A percentile compares a stretch with the other conserved stretches of the same genome.
These are phyloP conservation scores for Pogonognathellus flavescens DNA, from an alignment of 1,140 invertebrate species.

Conservation along the genomic window DNA sequence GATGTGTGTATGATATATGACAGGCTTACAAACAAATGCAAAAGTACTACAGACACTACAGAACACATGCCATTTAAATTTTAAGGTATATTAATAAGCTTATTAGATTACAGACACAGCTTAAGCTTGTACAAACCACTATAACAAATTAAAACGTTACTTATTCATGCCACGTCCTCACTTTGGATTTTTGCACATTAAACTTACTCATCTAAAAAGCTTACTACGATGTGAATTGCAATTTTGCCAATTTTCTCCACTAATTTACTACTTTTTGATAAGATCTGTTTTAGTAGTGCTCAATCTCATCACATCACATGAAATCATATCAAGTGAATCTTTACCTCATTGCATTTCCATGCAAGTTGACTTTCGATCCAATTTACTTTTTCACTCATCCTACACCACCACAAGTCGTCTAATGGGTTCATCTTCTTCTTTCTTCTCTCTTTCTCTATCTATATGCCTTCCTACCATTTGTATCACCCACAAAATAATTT, in stretches of 20 bases:
- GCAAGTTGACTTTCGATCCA: slow-evolving; percentile 12
- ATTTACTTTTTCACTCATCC: slow-evolving; percentile 35
- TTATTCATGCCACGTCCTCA: too few relatives aligned
- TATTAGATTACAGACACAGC: too few relatives aligned
- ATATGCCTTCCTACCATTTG: background rate
- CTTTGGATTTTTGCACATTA: too few relatives aligned
- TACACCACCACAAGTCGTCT: background rate
- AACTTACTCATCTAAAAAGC: background rate
- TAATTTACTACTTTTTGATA: slow-evolving; percentile 38
- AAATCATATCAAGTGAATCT: slow-evolving; percentile 23
- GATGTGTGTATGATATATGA: too few relatives aligned
- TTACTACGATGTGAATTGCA: slow-evolving; percentile 22
- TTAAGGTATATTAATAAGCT: too few relatives aligned
- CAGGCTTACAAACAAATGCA: too few relatives aligned
- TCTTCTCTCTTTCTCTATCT: background rate
- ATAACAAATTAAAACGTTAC: too few relatives aligned
- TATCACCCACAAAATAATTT: background rate
- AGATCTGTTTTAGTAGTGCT: slow-evolving; percentile 1
- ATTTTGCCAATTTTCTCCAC: slow-evolving; percentile 37
- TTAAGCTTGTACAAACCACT: too few relatives aligned
- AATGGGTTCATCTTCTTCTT: background rate
- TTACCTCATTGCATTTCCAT: slow-evolving; percentile 5
- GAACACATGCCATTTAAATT: too few relatives aligned
- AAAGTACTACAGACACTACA: too few relatives aligned
- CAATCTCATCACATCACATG: background rate